A percentile compares a stretch with the other conserved stretches of the same genome.
Conservation (phyloP, 1,140 invertebrate genomes). For the Melipona quadrifasciata region DNA sequence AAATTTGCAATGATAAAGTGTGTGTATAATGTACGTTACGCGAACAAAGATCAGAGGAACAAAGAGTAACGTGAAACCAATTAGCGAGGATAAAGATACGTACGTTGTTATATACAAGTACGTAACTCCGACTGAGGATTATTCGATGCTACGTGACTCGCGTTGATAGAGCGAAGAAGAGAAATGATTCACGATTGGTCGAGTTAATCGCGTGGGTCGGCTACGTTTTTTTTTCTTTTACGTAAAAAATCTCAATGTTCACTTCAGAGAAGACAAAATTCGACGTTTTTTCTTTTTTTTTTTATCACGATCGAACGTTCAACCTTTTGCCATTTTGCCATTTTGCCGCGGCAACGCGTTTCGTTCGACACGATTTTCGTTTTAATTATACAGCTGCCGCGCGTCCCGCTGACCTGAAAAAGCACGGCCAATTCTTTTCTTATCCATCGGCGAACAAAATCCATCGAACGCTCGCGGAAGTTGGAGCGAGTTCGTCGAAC, state of each 20-base stretch:
- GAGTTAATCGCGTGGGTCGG: no score
- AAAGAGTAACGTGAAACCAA: constrained; percentile 10
- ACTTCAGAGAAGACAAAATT: background rate
- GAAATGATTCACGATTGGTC: background rate
- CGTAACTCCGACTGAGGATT: background rate
- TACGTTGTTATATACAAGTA: background rate
- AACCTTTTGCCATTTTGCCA: background rate
- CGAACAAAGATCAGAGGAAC: background rate
- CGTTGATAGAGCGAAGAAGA: background rate
- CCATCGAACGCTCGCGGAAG: no score
- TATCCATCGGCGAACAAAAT: background rate
- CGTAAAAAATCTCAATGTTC: background rate
- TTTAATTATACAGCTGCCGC: background rate
- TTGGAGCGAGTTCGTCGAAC: background rate
- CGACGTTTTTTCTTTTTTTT: background rate
- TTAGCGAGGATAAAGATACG: background rate
- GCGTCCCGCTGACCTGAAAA: background rate
- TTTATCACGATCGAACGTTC: background rate
- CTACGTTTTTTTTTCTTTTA: background rate
- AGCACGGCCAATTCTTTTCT: background rate
- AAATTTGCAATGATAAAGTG: background rate
- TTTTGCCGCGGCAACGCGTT: background rate
- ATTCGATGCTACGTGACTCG: background rate
- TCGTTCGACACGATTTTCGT: background rate
- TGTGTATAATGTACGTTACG: background rate